phyloP scores from a whole-genome alignment of 2,888 invertebrate species.

The Bibio marci region DNA sequence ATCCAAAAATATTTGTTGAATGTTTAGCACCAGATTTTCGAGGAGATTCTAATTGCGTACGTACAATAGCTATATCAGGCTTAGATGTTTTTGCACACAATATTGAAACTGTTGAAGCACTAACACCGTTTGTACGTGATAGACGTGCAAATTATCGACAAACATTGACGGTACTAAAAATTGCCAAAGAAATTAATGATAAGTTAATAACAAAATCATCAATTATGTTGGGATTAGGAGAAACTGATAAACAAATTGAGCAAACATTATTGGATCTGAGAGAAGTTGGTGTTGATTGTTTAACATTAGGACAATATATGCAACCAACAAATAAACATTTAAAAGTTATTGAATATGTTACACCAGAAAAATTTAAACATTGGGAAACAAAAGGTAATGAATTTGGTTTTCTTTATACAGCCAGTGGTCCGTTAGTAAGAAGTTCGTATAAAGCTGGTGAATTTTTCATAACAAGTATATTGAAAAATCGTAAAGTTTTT shows the following conservation, averaged over 20 bases:
- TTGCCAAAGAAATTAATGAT: conserved; percentile 65
- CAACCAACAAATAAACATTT: conserved; percentile 95
- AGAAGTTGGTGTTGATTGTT: conserved; percentile 71
- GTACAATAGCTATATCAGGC: conserved; percentile 58
- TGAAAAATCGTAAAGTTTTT: conserved; percentile 39
- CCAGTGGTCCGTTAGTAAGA: conserved; percentile 91
- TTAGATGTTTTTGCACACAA: conserved; percentile 98
- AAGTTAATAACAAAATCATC: conserved; percentile 91
- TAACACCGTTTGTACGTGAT: conserved; percentile 87
- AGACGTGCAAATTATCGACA: conserved; percentile 84
- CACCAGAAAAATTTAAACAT: conserved; percentile 76
- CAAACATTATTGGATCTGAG: conserved; percentile 77
- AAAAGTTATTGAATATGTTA: conserved; percentile 89
- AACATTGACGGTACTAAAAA: conserved; percentile 63
- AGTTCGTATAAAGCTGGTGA: conserved; percentile 98
- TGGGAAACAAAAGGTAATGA: conserved; percentile 71
- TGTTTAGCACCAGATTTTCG: conserved; percentile 94
- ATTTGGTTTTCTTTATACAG: conserved; percentile 89
- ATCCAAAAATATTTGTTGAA: conserved; percentile 78
- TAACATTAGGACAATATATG: conserved; percentile 98
- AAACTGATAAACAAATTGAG: conserved; percentile 72
- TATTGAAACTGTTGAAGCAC: conserved; percentile 85
- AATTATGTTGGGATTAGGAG: conserved; percentile 92
- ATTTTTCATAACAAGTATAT: conserved; percentile 68
- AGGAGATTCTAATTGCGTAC: conserved; percentile 58